phyloP scores from a whole-genome alignment of 1,140 invertebrate species.

The Nomia melanderi region DNA sequence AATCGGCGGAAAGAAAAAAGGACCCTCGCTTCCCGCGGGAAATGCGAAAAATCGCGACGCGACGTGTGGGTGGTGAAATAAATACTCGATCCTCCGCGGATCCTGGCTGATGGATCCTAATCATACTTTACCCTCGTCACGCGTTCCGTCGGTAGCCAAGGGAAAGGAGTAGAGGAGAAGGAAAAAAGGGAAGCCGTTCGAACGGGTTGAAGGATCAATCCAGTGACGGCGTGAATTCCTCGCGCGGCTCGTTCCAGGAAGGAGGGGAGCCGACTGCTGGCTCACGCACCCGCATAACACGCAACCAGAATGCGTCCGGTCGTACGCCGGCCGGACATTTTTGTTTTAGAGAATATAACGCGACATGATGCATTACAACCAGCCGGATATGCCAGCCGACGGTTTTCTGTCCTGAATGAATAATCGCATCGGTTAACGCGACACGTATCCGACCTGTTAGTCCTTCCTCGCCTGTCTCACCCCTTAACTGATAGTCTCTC shows the following conservation, averaged over 20 bases:
- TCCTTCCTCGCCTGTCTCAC: not conserved
- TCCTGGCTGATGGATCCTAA: not conserved
- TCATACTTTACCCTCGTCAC: conserved; percentile 17
- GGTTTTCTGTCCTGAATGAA: conserved; percentile 62
- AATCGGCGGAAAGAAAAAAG: conserved; percentile 7
- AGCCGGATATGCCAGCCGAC: conserved; percentile 60
- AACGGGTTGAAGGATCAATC: conserved; percentile 23
- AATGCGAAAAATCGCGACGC: not conserved
- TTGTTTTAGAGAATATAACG: conserved; percentile 54
- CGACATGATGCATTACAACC: conserved; percentile 62
- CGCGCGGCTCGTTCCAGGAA: conserved; percentile 11
- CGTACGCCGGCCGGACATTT: conserved; percentile 52
- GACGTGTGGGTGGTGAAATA: not conserved
- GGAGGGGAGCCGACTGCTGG: conserved; percentile 3
- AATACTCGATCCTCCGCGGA: not conserved
- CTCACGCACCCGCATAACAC: conserved; percentile 42
- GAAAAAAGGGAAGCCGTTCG: not conserved
- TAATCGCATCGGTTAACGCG: conserved; percentile 56
- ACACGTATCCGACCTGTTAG: conserved; percentile 8
- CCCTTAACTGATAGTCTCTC: not conserved
- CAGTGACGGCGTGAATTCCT: not conserved
- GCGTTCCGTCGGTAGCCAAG: not conserved
- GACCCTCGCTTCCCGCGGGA: not conserved
- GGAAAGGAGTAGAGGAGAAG: not conserved
- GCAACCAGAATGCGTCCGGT: conserved; percentile 48